Conservation (phyloP, 23 tunicate species). For the Trididemnum nubilum region DNA sequence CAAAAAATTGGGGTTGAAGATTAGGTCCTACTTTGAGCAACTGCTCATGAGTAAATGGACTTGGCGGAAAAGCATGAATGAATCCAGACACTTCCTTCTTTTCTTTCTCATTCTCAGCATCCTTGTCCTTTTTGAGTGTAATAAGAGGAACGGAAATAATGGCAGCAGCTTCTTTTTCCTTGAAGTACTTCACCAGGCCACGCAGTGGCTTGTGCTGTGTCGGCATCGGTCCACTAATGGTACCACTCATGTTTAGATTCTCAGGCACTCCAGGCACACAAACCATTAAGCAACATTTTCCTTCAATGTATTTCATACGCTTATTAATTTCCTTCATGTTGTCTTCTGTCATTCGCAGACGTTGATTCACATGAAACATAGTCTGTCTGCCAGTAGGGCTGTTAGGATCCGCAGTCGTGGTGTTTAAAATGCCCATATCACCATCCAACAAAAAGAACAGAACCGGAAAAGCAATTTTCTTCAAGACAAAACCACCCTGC, state of each 20-base stretch:
- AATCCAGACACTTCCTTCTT: conserved; percentile 65
- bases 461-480: conserved; percentile 90
- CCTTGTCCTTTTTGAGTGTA: conserved; percentile 27
- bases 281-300: conserved; percentile 72
- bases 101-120: conserved; percentile 19
- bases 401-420: conserved; percentile 74
- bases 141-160: conserved; percentile 60
- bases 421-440: conserved; percentile 81
- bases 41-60: conserved; percentile 72
- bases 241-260: conserved; percentile 56
- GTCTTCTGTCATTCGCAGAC: conserved; percentile 72
- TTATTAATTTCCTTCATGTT: conserved; percentile 53
- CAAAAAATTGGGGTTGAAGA: conserved; percentile 70
- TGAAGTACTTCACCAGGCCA: conserved; percentile 90
- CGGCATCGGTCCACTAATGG: conserved; percentile 50
- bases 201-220: conserved; percentile 89
- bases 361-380: conserved; percentile 60
- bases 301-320: conserved; percentile 50
- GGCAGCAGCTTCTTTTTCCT: conserved; percentile 87
- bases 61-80: conserved; percentile 91
- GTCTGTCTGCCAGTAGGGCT: conserved; percentile 77
- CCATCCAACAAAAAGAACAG: conserved; percentile 84
- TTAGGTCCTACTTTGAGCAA: conserved; percentile 79
- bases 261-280: conserved; percentile 94
- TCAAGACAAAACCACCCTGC: conserved; percentile 93